These are phyloP conservation scores for Hyaena hyaena DNA, from an alignment of 2,113 vertebrate genomes.

Conservation along the genomic window DNA sequence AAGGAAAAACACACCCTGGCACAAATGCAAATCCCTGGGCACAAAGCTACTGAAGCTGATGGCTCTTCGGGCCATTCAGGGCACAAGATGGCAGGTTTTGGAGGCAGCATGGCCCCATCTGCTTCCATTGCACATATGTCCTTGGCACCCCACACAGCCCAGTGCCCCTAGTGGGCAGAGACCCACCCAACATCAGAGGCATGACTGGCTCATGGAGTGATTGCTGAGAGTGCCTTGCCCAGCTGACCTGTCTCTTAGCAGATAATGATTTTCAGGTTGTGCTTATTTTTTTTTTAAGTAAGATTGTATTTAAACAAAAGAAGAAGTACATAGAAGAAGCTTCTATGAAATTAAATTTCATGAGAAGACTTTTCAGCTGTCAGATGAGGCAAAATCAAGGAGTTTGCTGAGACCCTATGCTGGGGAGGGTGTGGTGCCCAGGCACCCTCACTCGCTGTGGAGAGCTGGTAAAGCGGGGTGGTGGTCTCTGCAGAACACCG, in stretches of 20 bases:
- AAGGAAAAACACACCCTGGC: neutral
- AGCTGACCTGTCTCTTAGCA: neutral
- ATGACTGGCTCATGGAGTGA: no score
- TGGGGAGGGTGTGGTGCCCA: neutral
- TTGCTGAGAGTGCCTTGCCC: neutral
- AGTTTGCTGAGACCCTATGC: neutral
- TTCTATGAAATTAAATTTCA: neutral
- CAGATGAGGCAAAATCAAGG: neutral
- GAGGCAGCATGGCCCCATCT: fast-evolving
- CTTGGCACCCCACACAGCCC: neutral
- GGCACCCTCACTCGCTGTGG: fast-evolving
- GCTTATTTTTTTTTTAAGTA: neutral
- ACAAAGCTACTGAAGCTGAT: neutral
- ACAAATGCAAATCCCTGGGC: neutral
- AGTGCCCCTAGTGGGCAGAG: neutral
- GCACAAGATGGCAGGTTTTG: fast-evolving
- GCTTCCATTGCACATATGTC: fast-evolving
- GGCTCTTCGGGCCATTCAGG: neutral
- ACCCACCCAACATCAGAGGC: neutral
- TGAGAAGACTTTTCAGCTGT: neutral
- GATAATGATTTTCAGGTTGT: neutral
- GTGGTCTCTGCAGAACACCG: neutral
- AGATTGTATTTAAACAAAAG: neutral
- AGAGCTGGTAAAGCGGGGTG: neutral
- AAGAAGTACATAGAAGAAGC: neutral